Percentiles rank a stretch among this genome's conserved stretches.
These are phyloP conservation scores for Corbicula japonica DNA, from an alignment of 2,888 invertebrate species.

Conservation along the genomic window DNA sequence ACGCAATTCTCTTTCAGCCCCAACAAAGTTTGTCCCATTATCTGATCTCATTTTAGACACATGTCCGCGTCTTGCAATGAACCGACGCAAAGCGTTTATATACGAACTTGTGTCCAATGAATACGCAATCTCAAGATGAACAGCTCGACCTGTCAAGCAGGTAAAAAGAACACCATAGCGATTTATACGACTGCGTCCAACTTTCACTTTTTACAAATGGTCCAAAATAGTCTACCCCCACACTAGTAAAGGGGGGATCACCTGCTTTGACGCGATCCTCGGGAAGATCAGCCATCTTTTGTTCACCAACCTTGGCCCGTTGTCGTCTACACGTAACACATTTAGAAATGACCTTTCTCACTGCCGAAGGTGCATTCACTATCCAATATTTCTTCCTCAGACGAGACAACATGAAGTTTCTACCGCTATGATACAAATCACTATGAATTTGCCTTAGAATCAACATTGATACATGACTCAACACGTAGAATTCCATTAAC, in stretches of 20 bases:
- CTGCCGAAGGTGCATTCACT: conserved; percentile 35
- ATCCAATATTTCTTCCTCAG: conserved; percentile 43
- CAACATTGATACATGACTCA: conserved; percentile 38
- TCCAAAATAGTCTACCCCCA: conserved; percentile 66
- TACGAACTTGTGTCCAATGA: too few species aligned
- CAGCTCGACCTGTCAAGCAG: not conserved
- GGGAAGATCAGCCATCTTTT: conserved; percentile 57
- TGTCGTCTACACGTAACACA: conserved; percentile 42
- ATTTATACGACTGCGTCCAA: conserved; percentile 50
- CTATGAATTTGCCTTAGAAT: conserved; percentile 40
- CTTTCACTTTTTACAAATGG: conserved; percentile 60
- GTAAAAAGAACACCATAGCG: conserved; percentile 49
- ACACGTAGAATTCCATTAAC: conserved; percentile 25
- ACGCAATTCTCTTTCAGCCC: conserved; percentile 46
- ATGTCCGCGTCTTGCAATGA: conserved; percentile 36
- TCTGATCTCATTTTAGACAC: conserved; percentile 43
- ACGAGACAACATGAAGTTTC: conserved; percentile 43
- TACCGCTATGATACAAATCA: conserved; percentile 39
- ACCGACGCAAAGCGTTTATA: not conserved
- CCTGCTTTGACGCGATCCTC: conserved; percentile 32
- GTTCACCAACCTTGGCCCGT: conserved; percentile 23
- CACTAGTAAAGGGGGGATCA: conserved; percentile 50
- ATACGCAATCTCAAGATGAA: not conserved
- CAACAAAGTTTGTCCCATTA: conserved; percentile 62
- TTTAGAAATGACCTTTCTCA: conserved; percentile 31